These are phyloP conservation scores for Cichlasoma orientale DNA, from an alignment of 2,797 vertebrate species.

Conservation along the genomic window DNA sequence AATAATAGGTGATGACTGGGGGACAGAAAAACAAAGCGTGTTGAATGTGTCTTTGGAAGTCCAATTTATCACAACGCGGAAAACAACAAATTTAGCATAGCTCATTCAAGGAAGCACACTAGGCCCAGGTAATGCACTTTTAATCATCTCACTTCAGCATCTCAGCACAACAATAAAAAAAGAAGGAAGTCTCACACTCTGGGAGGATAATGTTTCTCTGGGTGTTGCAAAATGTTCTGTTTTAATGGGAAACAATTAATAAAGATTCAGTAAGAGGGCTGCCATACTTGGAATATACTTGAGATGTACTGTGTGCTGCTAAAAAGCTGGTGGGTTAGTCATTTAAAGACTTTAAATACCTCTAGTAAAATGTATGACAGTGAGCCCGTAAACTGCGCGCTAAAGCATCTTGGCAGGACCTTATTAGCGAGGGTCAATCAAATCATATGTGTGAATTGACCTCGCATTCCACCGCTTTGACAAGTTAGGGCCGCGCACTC, in stretches of 20 bases:
- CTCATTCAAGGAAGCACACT: constrained; percentile 96
- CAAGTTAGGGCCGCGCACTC: constrained; percentile 38
- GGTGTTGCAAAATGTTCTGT: constrained; percentile 62
- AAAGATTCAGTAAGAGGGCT: constrained; percentile 45
- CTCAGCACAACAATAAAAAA: constrained; percentile 72
- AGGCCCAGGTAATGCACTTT: constrained; percentile 98
- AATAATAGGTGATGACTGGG: constrained; percentile 99
- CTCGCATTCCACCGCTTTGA: constrained; percentile 40
- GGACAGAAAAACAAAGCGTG: constrained; percentile 98
- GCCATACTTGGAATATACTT: constrained; percentile 14
- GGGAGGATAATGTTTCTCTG: constrained; percentile 71
- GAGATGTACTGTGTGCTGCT: constrained; percentile 14
- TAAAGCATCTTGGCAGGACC: constrained; percentile 31
- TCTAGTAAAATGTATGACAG: constrained; percentile 20
- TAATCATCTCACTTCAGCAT: constrained; percentile 96
- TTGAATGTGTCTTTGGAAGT: constrained; percentile 94
- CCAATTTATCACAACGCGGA: constrained; percentile 98
- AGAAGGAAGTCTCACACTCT: constrained; percentile 58
- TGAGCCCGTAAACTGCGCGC: constrained; percentile 28
- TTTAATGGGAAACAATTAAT: constrained; percentile 73
- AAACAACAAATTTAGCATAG: constrained; percentile 98
- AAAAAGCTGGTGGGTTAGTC: constrained; percentile 4
- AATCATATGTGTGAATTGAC: constrained; percentile 52
- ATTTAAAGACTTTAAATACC: constrained; percentile 33
- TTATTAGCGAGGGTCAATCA: constrained; percentile 52